Percentiles rank a stretch among this genome's conserved stretches.
Conservation (phyloP, 2,888 invertebrate genomes). For the Phaonia tiefii region DNA sequence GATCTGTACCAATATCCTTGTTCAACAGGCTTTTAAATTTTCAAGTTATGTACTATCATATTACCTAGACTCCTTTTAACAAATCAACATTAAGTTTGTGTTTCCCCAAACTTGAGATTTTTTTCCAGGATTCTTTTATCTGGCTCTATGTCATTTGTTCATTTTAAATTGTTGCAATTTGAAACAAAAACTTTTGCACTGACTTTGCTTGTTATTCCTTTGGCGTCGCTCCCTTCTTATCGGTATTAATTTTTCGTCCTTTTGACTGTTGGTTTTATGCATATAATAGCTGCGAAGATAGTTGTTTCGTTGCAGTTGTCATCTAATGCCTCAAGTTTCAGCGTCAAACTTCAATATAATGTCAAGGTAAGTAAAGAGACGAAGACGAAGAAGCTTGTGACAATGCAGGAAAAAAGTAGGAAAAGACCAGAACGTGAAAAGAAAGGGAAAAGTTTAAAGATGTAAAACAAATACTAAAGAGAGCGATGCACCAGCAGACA, state of each 20-base stretch:
- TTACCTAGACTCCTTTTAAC: too few relatives aligned
- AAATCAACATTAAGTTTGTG: too few relatives aligned
- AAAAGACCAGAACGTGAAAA: neutral
- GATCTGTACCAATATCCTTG: too few relatives aligned
- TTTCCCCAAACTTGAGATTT: too few relatives aligned
- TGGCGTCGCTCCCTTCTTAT: neutral
- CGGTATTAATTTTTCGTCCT: too few relatives aligned
- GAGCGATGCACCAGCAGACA: neutral
- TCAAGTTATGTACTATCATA: too few relatives aligned
- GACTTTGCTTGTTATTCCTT: neutral
- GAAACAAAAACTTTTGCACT: neutral
- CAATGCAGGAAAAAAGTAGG: neutral
- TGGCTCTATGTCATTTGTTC: neutral
- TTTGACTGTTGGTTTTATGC: neutral
- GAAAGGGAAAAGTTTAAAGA: neutral
- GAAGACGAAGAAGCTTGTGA: neutral
- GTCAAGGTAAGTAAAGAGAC: neutral
- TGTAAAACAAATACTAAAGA: slow-evolving; percentile 2
- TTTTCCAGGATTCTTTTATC: too few relatives aligned
- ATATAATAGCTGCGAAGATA: neutral
- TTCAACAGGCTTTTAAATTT: too few relatives aligned
- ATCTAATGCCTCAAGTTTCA: neutral
- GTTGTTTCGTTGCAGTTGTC: slow-evolving; percentile 12
- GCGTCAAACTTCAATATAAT: slow-evolving; percentile 21
- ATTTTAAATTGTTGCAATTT: neutral